These are phyloP conservation scores for Abramis brama DNA, from an alignment of 2,113 vertebrate genomes.

Conservation along the genomic window DNA sequence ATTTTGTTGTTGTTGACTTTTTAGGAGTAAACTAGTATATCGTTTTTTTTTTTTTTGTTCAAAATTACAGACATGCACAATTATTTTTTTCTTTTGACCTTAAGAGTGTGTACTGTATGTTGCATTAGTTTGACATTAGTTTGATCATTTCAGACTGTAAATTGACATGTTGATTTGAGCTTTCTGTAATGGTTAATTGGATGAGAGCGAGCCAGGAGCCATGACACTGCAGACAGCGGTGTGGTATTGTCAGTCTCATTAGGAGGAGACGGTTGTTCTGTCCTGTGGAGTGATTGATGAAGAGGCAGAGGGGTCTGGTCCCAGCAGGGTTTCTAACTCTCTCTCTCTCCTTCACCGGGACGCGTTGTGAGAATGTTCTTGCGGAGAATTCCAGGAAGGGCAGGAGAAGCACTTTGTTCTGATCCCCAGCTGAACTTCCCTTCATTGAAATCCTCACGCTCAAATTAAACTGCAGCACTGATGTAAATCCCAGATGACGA, in stretches of 20 bases:
- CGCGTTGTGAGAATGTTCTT: constrained; percentile 34
- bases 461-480: constrained; percentile 41
- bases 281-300: constrained; percentile 56
- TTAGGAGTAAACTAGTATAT: not conserved
- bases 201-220: not conserved
- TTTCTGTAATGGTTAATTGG: constrained; percentile 6
- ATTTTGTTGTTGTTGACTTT: too few species aligned
- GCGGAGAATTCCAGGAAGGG: constrained; percentile 66
- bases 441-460: constrained; percentile 59
- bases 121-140: not conserved
- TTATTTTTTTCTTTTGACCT: not conserved
- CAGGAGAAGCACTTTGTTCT: constrained; percentile 62
- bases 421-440: constrained; percentile 61
- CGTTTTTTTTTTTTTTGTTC: too few species aligned
- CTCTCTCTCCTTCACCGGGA: constrained; percentile 23
- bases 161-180: constrained; percentile 1
- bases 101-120: not conserved
- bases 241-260: constrained; percentile 34
- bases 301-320: constrained; percentile 37
- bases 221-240: constrained; percentile 8
- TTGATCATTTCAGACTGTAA: not conserved
- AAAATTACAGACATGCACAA: not conserved
- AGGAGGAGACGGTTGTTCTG: not conserved
- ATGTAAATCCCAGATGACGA: constrained; percentile 56
- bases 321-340: constrained; percentile 40